A percentile compares a stretch with the other conserved stretches of the same genome.
Evolutionary conservation across 2,888 invertebrate genomes (phyloP).

Genomic region (Hirudinaria manillensis): DNA sequence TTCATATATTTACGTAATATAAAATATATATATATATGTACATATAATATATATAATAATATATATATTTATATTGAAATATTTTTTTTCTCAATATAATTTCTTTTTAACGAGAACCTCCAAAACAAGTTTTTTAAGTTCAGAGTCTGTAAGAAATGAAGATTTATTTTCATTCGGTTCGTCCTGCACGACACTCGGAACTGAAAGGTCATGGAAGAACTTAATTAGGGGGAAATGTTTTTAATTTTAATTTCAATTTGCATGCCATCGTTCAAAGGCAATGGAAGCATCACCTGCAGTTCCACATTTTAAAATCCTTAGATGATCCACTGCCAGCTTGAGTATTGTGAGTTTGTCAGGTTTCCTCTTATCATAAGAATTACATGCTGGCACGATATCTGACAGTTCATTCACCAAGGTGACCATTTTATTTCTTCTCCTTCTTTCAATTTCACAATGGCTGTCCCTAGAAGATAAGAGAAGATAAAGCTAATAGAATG

Average conservation of each 20-base stretch:
- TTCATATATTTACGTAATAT: background rate
- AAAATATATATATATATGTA: background rate
- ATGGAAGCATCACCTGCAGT: too few relatives aligned
- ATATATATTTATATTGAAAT: background rate
- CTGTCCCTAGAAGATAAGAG: conserved; percentile 70
- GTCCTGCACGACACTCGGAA: too few relatives aligned
- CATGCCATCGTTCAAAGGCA: too few relatives aligned
- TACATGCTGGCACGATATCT: conserved; percentile 27
- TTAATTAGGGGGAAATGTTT: too few relatives aligned
- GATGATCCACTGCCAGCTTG: conserved; percentile 20
- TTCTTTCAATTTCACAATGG: conserved; percentile 95
- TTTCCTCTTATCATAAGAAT: conserved; percentile 18
- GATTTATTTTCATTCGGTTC: conserved; percentile 66
- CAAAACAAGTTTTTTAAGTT: conserved; percentile 92
- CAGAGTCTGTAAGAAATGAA: conserved; percentile 96
- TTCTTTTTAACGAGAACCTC: conserved; percentile 58
- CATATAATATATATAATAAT: background rate
- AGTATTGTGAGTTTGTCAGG: conserved; percentile 30
- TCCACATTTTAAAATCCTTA: conserved; percentile 14
- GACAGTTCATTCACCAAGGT: conserved; percentile 27
- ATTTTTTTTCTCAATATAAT: conserved; percentile 15
- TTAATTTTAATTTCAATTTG: too few relatives aligned
- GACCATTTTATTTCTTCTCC: conserved; percentile 92
- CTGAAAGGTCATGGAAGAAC: too few relatives aligned
- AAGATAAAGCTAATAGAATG: background rate